phyloP scores from a whole-genome alignment of 2,113 vertebrate genomes.

The Peromyscus californicus region DNA sequence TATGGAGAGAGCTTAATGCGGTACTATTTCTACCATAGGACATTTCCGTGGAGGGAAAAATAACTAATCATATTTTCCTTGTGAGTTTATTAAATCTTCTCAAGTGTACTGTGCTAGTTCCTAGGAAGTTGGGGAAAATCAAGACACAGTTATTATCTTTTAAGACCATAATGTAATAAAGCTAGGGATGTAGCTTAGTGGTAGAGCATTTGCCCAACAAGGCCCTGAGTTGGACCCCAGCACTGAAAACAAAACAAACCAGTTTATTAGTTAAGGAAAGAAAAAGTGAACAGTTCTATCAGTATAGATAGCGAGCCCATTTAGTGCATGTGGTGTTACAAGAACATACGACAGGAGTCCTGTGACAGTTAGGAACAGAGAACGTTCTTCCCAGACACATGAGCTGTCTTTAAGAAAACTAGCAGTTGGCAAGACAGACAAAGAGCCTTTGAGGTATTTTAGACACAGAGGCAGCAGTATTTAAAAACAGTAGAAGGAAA shows the following conservation, averaged over 20 bases:
- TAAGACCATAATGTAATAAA: not conserved
- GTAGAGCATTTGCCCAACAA: not conserved
- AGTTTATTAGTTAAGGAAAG: not conserved
- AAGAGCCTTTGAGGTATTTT: constrained; percentile 21
- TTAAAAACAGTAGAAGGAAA: not conserved
- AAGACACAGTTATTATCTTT: not conserved
- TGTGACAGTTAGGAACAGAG: not conserved
- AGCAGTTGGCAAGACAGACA: not conserved
- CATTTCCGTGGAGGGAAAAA: not conserved
- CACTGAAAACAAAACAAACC: not conserved
- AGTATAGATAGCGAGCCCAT: not conserved
- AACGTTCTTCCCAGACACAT: not conserved
- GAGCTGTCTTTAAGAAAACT: constrained; percentile 18
- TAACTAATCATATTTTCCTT: not conserved
- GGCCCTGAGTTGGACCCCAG: not conserved
- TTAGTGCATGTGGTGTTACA: not conserved
- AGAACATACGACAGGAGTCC: not conserved
- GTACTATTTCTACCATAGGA: not conserved
- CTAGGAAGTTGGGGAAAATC: constrained; percentile 6
- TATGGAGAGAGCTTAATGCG: not conserved
- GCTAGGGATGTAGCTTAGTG: not conserved
- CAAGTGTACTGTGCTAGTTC: not conserved
- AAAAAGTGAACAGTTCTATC: not conserved
- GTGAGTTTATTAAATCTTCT: constrained; percentile 1
- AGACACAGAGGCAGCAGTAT: not conserved